Conservation (phyloP, 2,888 invertebrate species). For the Aplocera efformata region DNA sequence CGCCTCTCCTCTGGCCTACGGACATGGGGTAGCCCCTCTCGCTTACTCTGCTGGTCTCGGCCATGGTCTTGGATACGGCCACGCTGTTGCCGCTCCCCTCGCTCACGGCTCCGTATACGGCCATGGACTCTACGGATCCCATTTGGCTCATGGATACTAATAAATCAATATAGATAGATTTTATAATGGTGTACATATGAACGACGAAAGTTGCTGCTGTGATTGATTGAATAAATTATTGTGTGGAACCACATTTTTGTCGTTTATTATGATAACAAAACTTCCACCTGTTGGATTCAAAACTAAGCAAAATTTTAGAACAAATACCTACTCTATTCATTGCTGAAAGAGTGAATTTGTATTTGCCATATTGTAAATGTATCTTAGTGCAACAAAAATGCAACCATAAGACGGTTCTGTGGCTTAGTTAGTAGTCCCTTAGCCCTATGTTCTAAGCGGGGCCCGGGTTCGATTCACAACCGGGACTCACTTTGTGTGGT, state of each 20-base stretch:
- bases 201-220: conserved; percentile 43
- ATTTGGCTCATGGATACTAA: conserved; percentile 40
- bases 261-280: not conserved
- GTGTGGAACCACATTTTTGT: conserved; percentile 14
- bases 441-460: too few relatives aligned
- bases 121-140: conserved; percentile 41
- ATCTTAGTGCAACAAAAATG: too few relatives aligned
- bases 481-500: too few relatives aligned
- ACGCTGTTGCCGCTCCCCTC: conserved; percentile 34
- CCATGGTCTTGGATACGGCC: conserved; percentile 40
- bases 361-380: too few relatives aligned
- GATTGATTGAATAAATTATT: conserved; percentile 28
- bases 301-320: too few relatives aligned
- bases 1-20: conserved; percentile 32
- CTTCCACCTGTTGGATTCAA: too few relatives aligned
- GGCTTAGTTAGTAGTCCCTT: too few relatives aligned
- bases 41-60: conserved; percentile 30
- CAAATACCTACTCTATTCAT: too few relatives aligned
- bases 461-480: too few relatives aligned
- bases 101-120: conserved; percentile 31
- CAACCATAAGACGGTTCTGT: too few relatives aligned
- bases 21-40: conserved; percentile 26
- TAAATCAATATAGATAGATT: conserved; percentile 24
- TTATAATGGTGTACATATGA: conserved; percentile 20
- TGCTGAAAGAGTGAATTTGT: too few relatives aligned